Percentiles rank a stretch among this genome's conserved stretches.
These are phyloP conservation scores for Microhierax caerulescens DNA, from an alignment of 2,797 vertebrate species.

Conservation along the genomic window DNA sequence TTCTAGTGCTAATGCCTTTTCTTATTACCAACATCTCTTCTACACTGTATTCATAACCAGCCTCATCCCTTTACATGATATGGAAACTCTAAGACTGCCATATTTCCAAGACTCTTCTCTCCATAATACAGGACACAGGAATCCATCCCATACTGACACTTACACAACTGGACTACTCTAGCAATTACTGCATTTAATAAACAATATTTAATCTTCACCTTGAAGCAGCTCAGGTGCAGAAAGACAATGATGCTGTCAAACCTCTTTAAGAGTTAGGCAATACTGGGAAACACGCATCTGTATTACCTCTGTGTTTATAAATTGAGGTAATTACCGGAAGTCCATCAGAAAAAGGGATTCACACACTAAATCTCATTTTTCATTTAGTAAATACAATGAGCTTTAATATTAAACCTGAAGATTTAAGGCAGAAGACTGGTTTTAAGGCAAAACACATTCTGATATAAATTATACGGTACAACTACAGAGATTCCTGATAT, in stretches of 20 bases:
- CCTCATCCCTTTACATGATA: not conserved
- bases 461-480: not conserved
- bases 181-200: not conserved
- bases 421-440: not conserved
- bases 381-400: not conserved
- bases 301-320: not conserved
- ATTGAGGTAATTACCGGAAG: not conserved
- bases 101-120: not conserved
- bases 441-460: not conserved
- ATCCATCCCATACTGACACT: not conserved
- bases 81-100: not conserved
- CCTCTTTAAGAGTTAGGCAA: not conserved
- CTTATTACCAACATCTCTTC: not conserved
- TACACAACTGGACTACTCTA: not conserved
- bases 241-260: accelerated
- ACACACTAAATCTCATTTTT: not conserved
- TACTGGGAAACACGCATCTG: not conserved
- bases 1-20: not conserved
- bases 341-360: not conserved
- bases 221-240: not conserved
- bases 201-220: not conserved
- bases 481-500: not conserved
- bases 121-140: not conserved
- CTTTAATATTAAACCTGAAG: not conserved
- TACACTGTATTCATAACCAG: not conserved